Evolutionary conservation across 2,113 vertebrate species (phyloP), one percentile per base, ranked within the genome.

Genomic region (Nesogale talazaci): DNA sequence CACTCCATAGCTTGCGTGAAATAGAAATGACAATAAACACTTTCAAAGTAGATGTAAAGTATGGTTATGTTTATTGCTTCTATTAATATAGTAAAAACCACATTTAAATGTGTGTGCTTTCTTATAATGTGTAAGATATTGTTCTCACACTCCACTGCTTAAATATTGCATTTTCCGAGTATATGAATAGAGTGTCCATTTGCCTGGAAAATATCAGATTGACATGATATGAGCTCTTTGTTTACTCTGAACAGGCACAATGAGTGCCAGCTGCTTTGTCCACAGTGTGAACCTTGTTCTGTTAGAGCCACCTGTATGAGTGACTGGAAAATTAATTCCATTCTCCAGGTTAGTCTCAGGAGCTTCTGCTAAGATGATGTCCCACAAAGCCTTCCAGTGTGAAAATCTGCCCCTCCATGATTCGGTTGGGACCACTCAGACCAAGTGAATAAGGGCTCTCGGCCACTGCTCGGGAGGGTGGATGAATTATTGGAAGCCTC

Each of bases 211-310:
- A 88, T 61, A 72, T 46, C 69, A 67, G 61, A 67, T 6, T 93
- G 86, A 78, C 56, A 92, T 76, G 89, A 65, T 70, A 20, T 19
- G 52, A 89, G 22, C 59, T 80, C 81, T 83, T 83, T 91, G 81
- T 95, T 95, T 94, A 83, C 65, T 89, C 63, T 61, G 69, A 95
- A 84, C 61, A 90, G 86, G 77, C 46, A 90, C 72, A 88, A 77
- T 34, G 82, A 82, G 61, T 82, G 56, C 75, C 84, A 82, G 61
- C 61, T 95, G 82, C 95, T 95, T 69, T 90, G 88, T 93, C 86
- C 74, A 76, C 25, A 52, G 46, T 56, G 67, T 85, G 84, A 94
- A 94, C 89, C 80, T 89, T 92, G 67, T 42, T 95, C 56, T 74
- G n/a, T 90, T 83, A 90, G 46, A 93, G 67, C 70, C 84, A 95